Conservation (phyloP, 1,140 invertebrate species). For the Cherax quadricarinatus region DNA sequence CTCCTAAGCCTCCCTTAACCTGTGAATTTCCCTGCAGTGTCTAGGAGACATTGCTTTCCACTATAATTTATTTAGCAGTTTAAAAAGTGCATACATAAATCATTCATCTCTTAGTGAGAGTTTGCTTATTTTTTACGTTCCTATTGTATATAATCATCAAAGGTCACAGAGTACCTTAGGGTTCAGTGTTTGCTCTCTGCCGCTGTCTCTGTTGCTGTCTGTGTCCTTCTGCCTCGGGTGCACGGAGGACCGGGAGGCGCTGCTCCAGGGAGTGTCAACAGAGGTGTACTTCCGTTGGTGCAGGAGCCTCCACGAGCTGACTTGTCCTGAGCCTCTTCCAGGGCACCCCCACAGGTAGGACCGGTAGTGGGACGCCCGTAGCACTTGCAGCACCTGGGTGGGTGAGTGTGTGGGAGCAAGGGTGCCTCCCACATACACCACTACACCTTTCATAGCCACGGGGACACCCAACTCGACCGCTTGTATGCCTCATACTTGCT, state of each 20-base stretch:
- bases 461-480: constrained; percentile 43
- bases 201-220: background rate
- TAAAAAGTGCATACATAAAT: too few species aligned
- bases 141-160: too few species aligned
- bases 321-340: background rate
- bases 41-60: too few species aligned
- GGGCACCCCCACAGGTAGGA: background rate
- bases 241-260: background rate
- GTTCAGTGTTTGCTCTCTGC: background rate
- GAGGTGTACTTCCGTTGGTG: background rate
- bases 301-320: background rate
- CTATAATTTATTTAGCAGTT: too few species aligned
- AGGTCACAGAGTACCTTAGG: too few species aligned
- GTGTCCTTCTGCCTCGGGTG: background rate
- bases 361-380: background rate
- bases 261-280: background rate
- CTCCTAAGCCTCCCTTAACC: too few species aligned
- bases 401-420: background rate
- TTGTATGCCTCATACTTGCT: constrained; percentile 13
- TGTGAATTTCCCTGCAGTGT: too few species aligned
- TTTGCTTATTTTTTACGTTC: too few species aligned
- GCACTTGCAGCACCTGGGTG: background rate
- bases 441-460: constrained; percentile 26
- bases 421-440: background rate
- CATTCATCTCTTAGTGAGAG: too few species aligned